Conservation (phyloP, 2,888 invertebrate genomes). For the Balanococcus diminutus region DNA sequence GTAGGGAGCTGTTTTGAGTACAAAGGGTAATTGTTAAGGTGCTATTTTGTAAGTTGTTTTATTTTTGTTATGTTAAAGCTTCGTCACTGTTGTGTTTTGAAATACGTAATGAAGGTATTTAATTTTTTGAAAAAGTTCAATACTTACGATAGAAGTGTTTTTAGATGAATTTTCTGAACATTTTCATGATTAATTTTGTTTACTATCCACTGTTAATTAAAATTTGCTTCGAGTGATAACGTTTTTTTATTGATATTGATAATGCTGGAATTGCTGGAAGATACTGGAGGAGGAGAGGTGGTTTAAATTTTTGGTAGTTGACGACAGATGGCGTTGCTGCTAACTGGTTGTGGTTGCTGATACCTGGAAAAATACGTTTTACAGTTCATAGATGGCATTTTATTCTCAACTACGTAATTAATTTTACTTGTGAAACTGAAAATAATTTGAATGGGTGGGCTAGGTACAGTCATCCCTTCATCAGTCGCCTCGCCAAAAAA, state of each 20-base stretch:
- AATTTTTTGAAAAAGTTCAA: not conserved
- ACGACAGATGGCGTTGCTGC: not conserved
- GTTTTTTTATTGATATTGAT: not conserved
- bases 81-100: not conserved
- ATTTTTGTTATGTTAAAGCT: not conserved
- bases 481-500: too few relatives aligned
- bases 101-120: not conserved
- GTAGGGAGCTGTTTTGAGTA: slow-evolving; percentile 61
- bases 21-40: slow-evolving; percentile 37
- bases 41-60: not conserved
- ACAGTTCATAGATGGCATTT: too few relatives aligned
- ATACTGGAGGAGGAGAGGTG: not conserved
- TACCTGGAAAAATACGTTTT: too few relatives aligned
- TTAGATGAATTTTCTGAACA: not conserved
- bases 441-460: too few relatives aligned
- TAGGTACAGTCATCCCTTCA: too few relatives aligned
- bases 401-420: too few relatives aligned
- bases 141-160: not conserved
- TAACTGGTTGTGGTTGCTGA: too few relatives aligned
- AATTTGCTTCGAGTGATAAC: not conserved
- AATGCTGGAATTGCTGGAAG: too few relatives aligned
- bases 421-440: too few relatives aligned
- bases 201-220: not conserved
- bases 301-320: not conserved
- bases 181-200: not conserved